These are phyloP conservation scores for Drosophila rhopaloa DNA, from an alignment of 1,140 invertebrate species.

Conservation along the genomic window DNA sequence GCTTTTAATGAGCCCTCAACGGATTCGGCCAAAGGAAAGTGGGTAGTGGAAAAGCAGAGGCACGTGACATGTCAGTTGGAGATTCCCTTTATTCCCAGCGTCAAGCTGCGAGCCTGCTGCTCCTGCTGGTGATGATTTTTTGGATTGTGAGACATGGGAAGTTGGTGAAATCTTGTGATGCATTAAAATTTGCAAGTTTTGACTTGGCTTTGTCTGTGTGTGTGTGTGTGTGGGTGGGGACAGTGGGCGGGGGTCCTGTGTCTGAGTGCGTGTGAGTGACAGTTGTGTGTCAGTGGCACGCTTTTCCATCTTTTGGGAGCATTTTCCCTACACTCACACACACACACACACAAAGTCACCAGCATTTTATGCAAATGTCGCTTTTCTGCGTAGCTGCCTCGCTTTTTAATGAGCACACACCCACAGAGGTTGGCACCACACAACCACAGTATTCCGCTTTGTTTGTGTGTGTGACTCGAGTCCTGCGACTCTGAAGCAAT, in stretches of 20 bases:
- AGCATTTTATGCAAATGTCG: slow-evolving; percentile 72
- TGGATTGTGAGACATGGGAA: slow-evolving; percentile 49
- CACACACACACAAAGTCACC: slow-evolving; percentile 5
- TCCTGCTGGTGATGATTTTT: slow-evolving; percentile 58
- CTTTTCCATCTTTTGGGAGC: slow-evolving; percentile 64
- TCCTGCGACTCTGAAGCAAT: slow-evolving; percentile 64
- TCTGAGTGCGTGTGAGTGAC: slow-evolving; percentile 51
- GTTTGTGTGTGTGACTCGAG: slow-evolving; percentile 22
- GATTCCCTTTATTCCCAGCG: slow-evolving; percentile 44
- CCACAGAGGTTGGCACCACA: slow-evolving; percentile 22
- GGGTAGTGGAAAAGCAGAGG: not conserved
- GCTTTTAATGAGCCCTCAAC: slow-evolving; percentile 64
- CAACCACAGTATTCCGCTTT: slow-evolving; percentile 13
- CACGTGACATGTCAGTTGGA: slow-evolving; percentile 54
- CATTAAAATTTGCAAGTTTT: slow-evolving; percentile 81
- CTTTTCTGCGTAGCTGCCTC: slow-evolving; percentile 75
- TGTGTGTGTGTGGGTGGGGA: not conserved
- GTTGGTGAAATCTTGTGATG: slow-evolving; percentile 75
- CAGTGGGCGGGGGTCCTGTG: not conserved
- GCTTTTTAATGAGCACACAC: slow-evolving; percentile 73
- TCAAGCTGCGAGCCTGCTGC: slow-evolving; percentile 29
- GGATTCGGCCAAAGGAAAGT: slow-evolving; percentile 16
- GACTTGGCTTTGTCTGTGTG: slow-evolving; percentile 52
- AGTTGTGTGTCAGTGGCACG: slow-evolving; percentile 79
- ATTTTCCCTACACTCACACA: slow-evolving; percentile 4